Evolutionary conservation across 2,113 vertebrate genomes (phyloP).

Genomic region (Castor canadensis): DNA sequence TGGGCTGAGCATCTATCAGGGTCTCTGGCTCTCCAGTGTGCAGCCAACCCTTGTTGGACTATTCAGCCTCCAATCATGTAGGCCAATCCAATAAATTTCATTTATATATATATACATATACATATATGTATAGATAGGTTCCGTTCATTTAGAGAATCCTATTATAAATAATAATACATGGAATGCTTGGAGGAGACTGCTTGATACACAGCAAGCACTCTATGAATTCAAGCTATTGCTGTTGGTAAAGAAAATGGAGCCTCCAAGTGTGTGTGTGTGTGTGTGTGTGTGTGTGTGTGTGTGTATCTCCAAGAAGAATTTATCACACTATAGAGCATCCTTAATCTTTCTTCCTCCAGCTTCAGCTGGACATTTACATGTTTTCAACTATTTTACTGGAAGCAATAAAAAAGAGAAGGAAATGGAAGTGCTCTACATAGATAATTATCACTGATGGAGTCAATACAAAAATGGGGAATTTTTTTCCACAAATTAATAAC

Average conservation of each 20-base stretch:
- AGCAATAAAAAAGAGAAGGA: neutral
- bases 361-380: neutral
- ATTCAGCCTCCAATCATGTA: too few relatives aligned
- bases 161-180: too few relatives aligned
- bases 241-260: neutral
- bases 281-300: too few relatives aligned
- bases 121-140: too few relatives aligned
- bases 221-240: neutral
- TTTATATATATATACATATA: too few relatives aligned
- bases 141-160: too few relatives aligned
- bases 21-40: too few relatives aligned
- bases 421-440: neutral
- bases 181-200: neutral
- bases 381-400: neutral
- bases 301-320: neutral
- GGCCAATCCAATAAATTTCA: too few relatives aligned
- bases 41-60: too few relatives aligned
- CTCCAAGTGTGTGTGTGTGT: neutral
- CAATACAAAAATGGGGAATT: neutral
- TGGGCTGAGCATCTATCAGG: too few relatives aligned
- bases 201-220: neutral
- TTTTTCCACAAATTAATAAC: neutral
- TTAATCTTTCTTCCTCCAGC: neutral
- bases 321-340: neutral
- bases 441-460: neutral